These are phyloP conservation scores for Scaptomyza parva DNA, from an alignment of 2,888 invertebrate genomes.

Conservation along the genomic window DNA sequence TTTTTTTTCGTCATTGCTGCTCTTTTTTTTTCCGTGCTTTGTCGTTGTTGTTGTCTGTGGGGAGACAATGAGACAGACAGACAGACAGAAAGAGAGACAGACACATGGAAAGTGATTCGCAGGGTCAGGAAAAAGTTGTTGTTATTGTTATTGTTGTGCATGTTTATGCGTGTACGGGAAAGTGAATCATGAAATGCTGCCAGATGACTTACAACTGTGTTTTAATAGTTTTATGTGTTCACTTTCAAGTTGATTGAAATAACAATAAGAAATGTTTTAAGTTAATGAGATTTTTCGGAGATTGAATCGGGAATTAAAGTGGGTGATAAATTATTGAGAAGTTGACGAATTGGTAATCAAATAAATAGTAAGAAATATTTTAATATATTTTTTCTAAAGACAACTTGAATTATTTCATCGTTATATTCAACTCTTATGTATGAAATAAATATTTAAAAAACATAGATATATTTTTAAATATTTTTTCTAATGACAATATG, in stretches of 20 bases:
- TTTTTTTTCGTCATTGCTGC: constrained; percentile 27
- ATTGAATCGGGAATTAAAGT: not conserved
- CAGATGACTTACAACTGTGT: constrained; percentile 44
- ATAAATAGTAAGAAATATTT: not conserved
- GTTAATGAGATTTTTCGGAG: not conserved
- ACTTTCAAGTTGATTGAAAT: constrained; percentile 15
- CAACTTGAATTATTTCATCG: not conserved
- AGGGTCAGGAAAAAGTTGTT: constrained; percentile 61
- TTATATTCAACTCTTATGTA: too few species aligned
- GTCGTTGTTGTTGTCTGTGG: constrained; percentile 11
- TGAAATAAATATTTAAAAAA: too few species aligned
- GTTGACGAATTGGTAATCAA: not conserved
- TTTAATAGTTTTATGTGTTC: constrained; percentile 48
- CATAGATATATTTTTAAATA: not conserved
- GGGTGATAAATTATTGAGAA: not conserved
- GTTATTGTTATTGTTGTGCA: constrained; percentile 31
- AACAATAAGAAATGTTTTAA: constrained; percentile 3
- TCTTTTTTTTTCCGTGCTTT: constrained; percentile 4
- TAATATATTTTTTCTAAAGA: not conserved
- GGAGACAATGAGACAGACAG: constrained; percentile 11
- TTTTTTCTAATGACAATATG: not conserved
- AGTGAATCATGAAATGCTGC: constrained; percentile 52
- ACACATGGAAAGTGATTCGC: constrained; percentile 65
- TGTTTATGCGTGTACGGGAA: constrained; percentile 67
- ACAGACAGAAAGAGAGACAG: constrained; percentile 59